Percentiles rank a stretch among this genome's conserved stretches.
Evolutionary conservation across 2,888 invertebrate species (phyloP).

Genomic region (Rutpela maculata): DNA sequence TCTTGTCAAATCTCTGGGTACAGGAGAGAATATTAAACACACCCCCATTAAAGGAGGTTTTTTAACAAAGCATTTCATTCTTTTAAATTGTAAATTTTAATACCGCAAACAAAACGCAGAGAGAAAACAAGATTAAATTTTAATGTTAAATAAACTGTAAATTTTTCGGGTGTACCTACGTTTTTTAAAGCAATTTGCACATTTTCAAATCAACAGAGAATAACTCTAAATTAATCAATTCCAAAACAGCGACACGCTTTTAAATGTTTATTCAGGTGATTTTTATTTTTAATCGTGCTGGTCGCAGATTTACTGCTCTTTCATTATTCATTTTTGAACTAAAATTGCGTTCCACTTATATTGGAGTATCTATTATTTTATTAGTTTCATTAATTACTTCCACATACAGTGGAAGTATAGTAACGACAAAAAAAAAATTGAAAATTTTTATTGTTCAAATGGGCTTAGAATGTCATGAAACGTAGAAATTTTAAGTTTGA

Average conservation of each 20-base stretch:
- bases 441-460: too few species aligned
- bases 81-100: conserved; percentile 21
- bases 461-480: too few species aligned
- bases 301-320: background rate
- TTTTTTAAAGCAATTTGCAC: conserved; percentile 8
- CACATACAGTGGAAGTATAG: too few species aligned
- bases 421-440: too few species aligned
- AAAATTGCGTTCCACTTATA: too few species aligned
- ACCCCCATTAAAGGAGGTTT: background rate
- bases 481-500: too few species aligned
- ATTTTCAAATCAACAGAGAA: conserved; percentile 13
- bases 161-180: background rate
- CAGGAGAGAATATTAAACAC: conserved; percentile 23
- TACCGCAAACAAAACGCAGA: conserved; percentile 12
- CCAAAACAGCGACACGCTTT: background rate
- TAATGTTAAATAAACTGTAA: conserved; percentile 24
- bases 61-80: conserved; percentile 4
- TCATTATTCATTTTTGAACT: too few species aligned
- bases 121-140: conserved; percentile 20
- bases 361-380: too few species aligned
- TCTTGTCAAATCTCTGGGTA: conserved; percentile 13
- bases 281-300: background rate
- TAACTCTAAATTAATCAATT: conserved; percentile 16
- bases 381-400: too few species aligned
- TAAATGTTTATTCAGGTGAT: conserved; percentile 12